Conservation (phyloP, 35 echinoderm and acorn worm species). For the Stichopus chloronotus region DNA sequence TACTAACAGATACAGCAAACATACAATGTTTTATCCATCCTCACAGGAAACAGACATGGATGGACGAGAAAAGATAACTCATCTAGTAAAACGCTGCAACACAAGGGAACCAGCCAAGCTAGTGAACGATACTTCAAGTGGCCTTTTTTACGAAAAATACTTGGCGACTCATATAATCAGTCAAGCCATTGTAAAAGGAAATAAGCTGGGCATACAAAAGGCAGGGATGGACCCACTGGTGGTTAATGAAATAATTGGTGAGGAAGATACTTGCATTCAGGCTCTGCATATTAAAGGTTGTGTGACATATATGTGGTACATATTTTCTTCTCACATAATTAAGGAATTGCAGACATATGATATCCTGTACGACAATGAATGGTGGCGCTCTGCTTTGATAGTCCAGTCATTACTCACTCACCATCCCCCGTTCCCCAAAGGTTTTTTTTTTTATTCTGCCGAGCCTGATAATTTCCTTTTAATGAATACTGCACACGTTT, state of each 20-base stretch:
- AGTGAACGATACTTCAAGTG: not conserved
- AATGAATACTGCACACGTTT: too few species aligned
- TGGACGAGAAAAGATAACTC: not conserved
- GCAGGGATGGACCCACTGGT: not conserved
- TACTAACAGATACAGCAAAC: not conserved
- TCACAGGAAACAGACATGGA: not conserved
- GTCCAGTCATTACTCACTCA: too few species aligned
- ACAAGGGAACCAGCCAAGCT: not conserved
- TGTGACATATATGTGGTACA: too few species aligned
- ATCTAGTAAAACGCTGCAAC: not conserved
- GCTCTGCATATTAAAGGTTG: too few species aligned
- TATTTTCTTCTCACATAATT: too few species aligned
- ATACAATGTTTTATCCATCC: conserved; percentile 11
- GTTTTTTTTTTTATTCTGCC: too few species aligned
- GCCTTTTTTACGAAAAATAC: not conserved
- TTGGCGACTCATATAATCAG: not conserved
- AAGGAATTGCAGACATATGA: too few species aligned
- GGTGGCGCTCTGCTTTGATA: too few species aligned
- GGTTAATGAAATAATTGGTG: not conserved
- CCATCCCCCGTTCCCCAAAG: too few species aligned
- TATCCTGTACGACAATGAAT: too few species aligned
- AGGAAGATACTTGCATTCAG: not conserved
- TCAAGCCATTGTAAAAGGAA: not conserved
- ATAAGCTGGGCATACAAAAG: not conserved
- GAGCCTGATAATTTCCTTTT: too few species aligned